Evolutionary conservation across 2,888 invertebrate genomes (phyloP).

Genomic region (Drosophila rubida): DNA sequence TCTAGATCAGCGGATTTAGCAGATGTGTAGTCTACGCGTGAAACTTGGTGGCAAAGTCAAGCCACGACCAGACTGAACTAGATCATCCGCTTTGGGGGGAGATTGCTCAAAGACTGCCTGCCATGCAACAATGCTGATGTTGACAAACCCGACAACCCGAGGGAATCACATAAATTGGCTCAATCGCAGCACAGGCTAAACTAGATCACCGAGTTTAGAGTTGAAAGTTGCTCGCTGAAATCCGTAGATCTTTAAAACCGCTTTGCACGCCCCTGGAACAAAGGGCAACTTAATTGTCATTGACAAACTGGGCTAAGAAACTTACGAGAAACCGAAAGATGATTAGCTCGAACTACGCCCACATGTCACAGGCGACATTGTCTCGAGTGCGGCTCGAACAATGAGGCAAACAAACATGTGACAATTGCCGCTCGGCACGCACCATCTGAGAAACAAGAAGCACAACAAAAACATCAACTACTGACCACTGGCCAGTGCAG

Average conservation of each 20-base stretch:
- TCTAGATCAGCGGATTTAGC: neutral
- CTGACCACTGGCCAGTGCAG: slow-evolving; percentile 24
- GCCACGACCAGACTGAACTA: slow-evolving; percentile 24
- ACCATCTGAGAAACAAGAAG: slow-evolving; percentile 28
- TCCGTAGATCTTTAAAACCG: slow-evolving; percentile 51
- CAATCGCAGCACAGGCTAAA: slow-evolving; percentile 57
- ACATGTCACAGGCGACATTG: slow-evolving; percentile 37
- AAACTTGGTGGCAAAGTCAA: slow-evolving; percentile 11
- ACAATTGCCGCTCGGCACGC: slow-evolving; percentile 72
- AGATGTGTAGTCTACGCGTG: neutral
- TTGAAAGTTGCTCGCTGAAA: neutral
- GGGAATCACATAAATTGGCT: slow-evolving; percentile 56
- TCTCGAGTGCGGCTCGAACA: slow-evolving; percentile 43
- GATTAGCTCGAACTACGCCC: slow-evolving; percentile 63
- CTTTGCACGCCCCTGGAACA: slow-evolving; percentile 63
- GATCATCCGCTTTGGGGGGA: slow-evolving; percentile 27
- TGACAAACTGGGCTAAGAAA: slow-evolving; percentile 56
- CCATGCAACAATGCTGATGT: slow-evolving; percentile 54
- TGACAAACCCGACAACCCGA: slow-evolving; percentile 45
- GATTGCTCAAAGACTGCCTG: slow-evolving; percentile 14
- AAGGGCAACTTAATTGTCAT: slow-evolving; percentile 68
- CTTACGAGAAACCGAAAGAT: slow-evolving; percentile 39
- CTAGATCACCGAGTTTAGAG: slow-evolving; percentile 53
- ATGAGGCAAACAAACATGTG: slow-evolving; percentile 50
- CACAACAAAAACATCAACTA: slow-evolving; percentile 1